Evolutionary conservation across 2,113 vertebrate genomes (phyloP).

Genomic region (Brienomyrus brachyistius): DNA sequence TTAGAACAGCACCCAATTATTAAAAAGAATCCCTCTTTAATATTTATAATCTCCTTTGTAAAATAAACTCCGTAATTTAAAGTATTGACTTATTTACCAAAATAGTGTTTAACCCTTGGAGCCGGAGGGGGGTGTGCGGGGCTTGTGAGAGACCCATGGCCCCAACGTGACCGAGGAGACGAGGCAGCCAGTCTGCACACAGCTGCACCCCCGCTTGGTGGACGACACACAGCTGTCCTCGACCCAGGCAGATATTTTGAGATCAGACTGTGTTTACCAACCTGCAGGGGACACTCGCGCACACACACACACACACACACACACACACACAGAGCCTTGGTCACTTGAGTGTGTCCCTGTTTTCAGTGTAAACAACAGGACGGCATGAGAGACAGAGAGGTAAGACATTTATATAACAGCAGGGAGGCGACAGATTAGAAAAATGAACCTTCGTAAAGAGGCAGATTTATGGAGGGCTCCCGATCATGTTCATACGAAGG

Average conservation of each 20-base stretch:
- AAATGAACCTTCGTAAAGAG: slow-evolving; percentile 8
- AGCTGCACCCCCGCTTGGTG: slow-evolving; percentile 15
- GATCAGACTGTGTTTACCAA: slow-evolving; percentile 15
- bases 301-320: background rate
- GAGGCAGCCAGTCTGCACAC: background rate
- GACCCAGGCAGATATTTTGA: slow-evolving; percentile 30
- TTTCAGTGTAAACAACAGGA: background rate
- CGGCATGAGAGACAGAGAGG: slow-evolving; percentile 22
- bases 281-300: background rate
- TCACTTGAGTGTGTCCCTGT: background rate
- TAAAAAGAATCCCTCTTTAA: slow-evolving; percentile 55
- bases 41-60: slow-evolving; percentile 58
- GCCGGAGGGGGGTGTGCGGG: background rate
- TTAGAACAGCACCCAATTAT: slow-evolving; percentile 51
- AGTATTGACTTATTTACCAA: slow-evolving; percentile 52
- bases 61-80: slow-evolving; percentile 49
- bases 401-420: background rate
- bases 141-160: background rate
- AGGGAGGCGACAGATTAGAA: background rate
- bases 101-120: slow-evolving; percentile 53
- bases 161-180: background rate
- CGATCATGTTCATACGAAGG: background rate
- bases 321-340: background rate
- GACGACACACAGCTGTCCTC: slow-evolving; percentile 30
- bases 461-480: slow-evolving; percentile 23